Conservation (phyloP, 30 jellyfish, hydroid and myxozoan genomes). For the Hydractinia echinata region DNA sequence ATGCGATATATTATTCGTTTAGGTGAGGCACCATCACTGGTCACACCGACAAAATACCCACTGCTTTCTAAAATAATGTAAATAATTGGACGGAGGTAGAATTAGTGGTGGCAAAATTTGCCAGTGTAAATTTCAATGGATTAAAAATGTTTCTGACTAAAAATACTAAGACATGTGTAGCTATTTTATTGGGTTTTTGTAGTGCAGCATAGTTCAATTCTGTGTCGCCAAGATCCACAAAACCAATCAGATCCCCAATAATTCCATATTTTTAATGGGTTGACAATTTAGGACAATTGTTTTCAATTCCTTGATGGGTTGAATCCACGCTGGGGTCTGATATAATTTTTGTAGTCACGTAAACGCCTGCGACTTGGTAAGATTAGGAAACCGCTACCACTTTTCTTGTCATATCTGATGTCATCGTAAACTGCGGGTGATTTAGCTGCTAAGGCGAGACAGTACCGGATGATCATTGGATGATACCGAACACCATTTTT, state of each 20-base stretch:
- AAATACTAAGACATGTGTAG: constrained; percentile 9
- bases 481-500: too few species aligned
- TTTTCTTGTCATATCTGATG: too few species aligned
- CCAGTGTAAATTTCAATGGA: constrained; percentile 15
- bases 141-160: background rate
- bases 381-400: too few species aligned
- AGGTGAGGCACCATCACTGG: too few species aligned
- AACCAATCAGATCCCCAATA: constrained; percentile 20
- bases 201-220: constrained; percentile 17
- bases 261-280: constrained; percentile 23
- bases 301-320: constrained; percentile 16
- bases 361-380: too few species aligned
- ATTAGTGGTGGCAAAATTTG: constrained; percentile 30
- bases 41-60: constrained; percentile 46
- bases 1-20: too few species aligned
- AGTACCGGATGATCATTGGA: too few species aligned
- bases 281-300: constrained; percentile 13
- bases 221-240: constrained; percentile 21
- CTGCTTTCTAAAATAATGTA: constrained; percentile 38
- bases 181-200: constrained; percentile 15
- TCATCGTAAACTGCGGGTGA: too few species aligned
- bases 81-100: constrained; percentile 10
- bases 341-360: too few species aligned
- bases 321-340: too few species aligned
- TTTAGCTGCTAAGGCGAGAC: too few species aligned